Percentiles rank a stretch among this genome's conserved stretches.
phyloP scores from a whole-genome alignment of 35 echinoderm and acorn worm genomes.

The Stichopus chloronotus region DNA sequence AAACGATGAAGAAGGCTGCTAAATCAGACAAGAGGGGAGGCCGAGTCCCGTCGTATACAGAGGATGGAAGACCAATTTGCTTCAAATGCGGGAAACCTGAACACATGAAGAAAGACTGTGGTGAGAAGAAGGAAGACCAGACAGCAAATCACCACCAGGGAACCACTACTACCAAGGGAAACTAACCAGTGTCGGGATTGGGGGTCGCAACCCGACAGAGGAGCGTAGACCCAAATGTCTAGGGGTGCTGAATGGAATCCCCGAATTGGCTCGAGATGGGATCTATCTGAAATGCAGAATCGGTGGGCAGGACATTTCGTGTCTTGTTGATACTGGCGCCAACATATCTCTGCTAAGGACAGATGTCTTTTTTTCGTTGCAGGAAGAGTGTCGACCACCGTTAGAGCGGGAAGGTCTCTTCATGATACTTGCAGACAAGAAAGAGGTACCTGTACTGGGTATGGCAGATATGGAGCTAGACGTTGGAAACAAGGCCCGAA shows the following conservation, averaged over 20 bases:
- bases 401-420: not conserved
- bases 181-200: slow-evolving; percentile 12
- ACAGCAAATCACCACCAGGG: not conserved
- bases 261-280: not conserved
- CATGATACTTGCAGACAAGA: not conserved
- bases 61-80: not conserved
- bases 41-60: not conserved
- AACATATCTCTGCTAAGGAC: slow-evolving; percentile 9
- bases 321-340: not conserved
- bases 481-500: not conserved
- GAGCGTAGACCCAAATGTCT: not conserved
- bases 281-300: not conserved
- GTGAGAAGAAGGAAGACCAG: not conserved
- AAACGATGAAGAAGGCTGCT: not conserved
- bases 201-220: slow-evolving; percentile 7
- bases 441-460: not conserved
- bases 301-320: not conserved
- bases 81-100: slow-evolving; percentile 1
- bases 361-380: not conserved
- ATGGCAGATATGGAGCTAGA: not conserved
- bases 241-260: slow-evolving; percentile 24
- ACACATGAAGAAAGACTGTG: slow-evolving; percentile 9
- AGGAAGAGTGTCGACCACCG: not conserved
- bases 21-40: not conserved
- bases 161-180: not conserved